phyloP scores from a whole-genome alignment of 1,140 invertebrate genomes.

The Cyclargus thomasi region DNA sequence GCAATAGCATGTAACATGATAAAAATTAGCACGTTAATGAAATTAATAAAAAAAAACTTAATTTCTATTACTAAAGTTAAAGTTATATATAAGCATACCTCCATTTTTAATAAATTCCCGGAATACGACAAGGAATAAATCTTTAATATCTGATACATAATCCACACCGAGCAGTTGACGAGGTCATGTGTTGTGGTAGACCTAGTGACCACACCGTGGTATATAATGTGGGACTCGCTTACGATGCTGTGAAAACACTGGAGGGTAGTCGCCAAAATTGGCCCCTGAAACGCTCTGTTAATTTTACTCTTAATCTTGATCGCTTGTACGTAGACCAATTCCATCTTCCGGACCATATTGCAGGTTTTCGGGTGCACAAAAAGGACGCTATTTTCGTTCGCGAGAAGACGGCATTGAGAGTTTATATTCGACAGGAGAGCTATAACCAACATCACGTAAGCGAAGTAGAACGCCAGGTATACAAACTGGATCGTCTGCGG shows the following conservation, averaged over 20 bases:
- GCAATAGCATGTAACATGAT: too few relatives aligned
- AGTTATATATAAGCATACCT: too few relatives aligned
- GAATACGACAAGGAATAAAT: constrained; percentile 42
- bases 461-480: constrained; percentile 39
- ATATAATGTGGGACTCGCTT: constrained; percentile 51
- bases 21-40: too few relatives aligned
- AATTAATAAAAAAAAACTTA: too few relatives aligned
- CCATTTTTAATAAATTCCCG: constrained; percentile 42
- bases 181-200: constrained; percentile 36
- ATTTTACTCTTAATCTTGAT: constrained; percentile 49
- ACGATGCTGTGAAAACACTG: constrained; percentile 56
- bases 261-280: constrained; percentile 41
- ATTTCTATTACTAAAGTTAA: too few relatives aligned
- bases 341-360: constrained; percentile 37
- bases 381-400: constrained; percentile 22
- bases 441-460: constrained; percentile 38
- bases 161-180: constrained; percentile 51
- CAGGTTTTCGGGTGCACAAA: constrained; percentile 29
- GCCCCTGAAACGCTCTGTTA: constrained; percentile 44
- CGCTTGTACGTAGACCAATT: constrained; percentile 41
- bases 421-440: constrained; percentile 40
- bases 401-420: constrained; percentile 29
- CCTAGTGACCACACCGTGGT: constrained; percentile 38
- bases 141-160: constrained; percentile 54
- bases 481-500: constrained; percentile 51